A percentile compares a stretch with the other conserved stretches of the same genome.
These are phyloP conservation scores for Ectemnius lituratus DNA, from an alignment of 2,888 invertebrate species.

Conservation along the genomic window DNA sequence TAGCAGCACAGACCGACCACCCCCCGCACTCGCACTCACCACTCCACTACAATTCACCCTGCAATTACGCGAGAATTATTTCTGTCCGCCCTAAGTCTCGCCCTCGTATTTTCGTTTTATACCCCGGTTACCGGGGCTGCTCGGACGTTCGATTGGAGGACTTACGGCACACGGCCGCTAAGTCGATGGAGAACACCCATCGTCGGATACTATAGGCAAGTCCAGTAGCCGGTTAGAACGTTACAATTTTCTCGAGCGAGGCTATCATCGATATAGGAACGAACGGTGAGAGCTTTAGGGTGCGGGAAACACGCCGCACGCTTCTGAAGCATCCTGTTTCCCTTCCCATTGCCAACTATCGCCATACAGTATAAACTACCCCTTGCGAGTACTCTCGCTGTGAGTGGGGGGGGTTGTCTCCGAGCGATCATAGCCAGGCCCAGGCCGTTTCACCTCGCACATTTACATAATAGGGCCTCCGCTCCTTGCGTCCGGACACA, in stretches of 20 bases:
- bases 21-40: not conserved
- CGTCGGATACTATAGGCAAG: not conserved
- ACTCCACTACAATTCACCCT: not conserved
- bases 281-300: too few species aligned
- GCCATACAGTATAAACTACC: conserved; percentile 53
- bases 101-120: conserved; percentile 10
- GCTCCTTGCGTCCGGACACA: conserved; percentile 59
- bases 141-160: not conserved
- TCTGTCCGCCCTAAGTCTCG: not conserved
- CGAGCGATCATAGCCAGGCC: conserved; percentile 67
- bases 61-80: conserved; percentile 9
- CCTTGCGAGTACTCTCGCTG: conserved; percentile 40
- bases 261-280: too few species aligned
- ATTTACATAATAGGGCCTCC: conserved; percentile 70
- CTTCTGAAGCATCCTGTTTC: conserved; percentile 36
- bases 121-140: not conserved
- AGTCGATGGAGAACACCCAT: not conserved
- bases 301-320: conserved; percentile 31
- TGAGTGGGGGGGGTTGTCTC: conserved; percentile 59
- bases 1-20: not conserved
- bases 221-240: too few species aligned
- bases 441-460: conserved; percentile 66
- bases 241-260: too few species aligned
- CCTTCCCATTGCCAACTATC: conserved; percentile 20
- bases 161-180: not conserved